Evolutionary conservation across 64 coral and sea anemone species (phyloP), one percentile per base, ranked within the genome.

Genomic region (Hydrozoanthus tunicans): DNA sequence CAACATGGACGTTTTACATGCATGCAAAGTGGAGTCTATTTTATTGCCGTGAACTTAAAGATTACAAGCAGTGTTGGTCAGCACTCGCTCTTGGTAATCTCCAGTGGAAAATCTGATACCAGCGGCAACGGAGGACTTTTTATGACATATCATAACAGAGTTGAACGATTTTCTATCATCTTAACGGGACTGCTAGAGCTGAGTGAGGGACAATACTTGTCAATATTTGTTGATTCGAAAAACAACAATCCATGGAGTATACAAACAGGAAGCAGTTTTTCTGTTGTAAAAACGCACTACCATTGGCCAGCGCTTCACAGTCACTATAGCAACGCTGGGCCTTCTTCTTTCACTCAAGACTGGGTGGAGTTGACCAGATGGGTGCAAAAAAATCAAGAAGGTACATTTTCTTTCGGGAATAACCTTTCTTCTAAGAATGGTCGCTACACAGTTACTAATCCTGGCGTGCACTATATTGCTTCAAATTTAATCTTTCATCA

Each of bases 281-380:
- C 92, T 4, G 79, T 90, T 64, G 86, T 93, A 67, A 93, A 93
- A 73, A 76, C 86, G 25, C 64, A 77, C 17, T 70, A 90, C 71
- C 61, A 93, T 5, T 93, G 92, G 92, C 92, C 92, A 68, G 92
- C 92, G 61, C 77, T 79, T 80, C 85, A 93, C 56, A 90, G 85
- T 52, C 81, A 76, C 72, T 64, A 79, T 63, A 59, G 78, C 9
- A 63, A 70, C 17, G 6, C 65, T 4, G n/a, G 24, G 11, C 25
- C 4, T 25, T 11, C 58, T 51, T 80, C 12, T 62, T 5, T 14
- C 15, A 80, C 23, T 27, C n/a, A 51, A 9, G 24, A 23, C 26
- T 93, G 92, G 92, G n/a, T 77, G 12, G 86, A 93, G 67, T 73
- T 93, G 5, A 5, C 7, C 54, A 74, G 77, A 23, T 93, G 92